Evolutionary conservation across 2,797 vertebrate genomes (phyloP), one percentile per base, ranked within the genome.

Genomic region (Helicolenus hilgendorfi): DNA sequence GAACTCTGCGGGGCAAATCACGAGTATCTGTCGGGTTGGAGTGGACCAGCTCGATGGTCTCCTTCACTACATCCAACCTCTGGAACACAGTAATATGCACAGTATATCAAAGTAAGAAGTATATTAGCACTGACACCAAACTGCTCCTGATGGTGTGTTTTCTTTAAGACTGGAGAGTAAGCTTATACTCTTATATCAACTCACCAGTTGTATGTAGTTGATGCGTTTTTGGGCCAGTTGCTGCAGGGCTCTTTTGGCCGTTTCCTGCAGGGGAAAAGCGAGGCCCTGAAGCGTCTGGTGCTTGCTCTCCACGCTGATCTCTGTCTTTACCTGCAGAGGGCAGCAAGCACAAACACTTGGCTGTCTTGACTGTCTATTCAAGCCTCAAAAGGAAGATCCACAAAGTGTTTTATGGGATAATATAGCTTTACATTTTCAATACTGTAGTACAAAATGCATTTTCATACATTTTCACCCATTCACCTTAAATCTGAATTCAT

Each of bases 191-290:
- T 29, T 9, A 27, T 11, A n/a, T 59, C 4, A 14, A 27, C 98
- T 95, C 94, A 99, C 99, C 98, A 99, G 96, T 84, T 99, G 99
- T 79, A 99, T 97, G 89, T 99, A 99, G 96, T 99, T 99, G 93
- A 99, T 95, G 26, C 91, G 96, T 94, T 97, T 98, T 86, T 98
- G 98, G 68, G 97, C 97, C 27, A 99, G 98, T 2, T 98, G 98
- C 90, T 97, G 97, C 7, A 99, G 97, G 33, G 99, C 98, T 85
- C 97, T 96, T 79, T 97, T 98, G 7, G 98, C 99, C 1, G 97
- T 97, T 1, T 97, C 96, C 91, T 99, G 98, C 88, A 99, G 95
- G 0, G 99, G 99, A 87, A 99, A 99, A 15, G 98, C 98, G 0
- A 99, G 94, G 81, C 99, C 99, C 93, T 99, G 99, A 80, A 99